Conservation (phyloP, 2,888 invertebrate genomes). For the Yponomeuta malinellus region DNA sequence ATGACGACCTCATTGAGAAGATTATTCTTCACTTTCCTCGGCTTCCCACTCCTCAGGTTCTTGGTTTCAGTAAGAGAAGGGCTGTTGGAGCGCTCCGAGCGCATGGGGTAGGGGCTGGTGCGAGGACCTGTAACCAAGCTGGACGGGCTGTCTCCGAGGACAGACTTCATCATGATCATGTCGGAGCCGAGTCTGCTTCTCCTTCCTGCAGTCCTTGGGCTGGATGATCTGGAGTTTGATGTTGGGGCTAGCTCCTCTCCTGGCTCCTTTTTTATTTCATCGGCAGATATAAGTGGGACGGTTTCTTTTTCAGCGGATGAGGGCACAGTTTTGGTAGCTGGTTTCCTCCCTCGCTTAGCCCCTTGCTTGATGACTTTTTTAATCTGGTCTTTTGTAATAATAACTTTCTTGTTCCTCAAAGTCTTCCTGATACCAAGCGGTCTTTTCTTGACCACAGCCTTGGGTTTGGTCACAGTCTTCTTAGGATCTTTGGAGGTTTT, state of each 20-base stretch:
- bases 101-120: slow-evolving; percentile 77
- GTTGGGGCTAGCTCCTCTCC: slow-evolving; percentile 50
- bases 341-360: slow-evolving; percentile 51
- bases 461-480: slow-evolving; percentile 55
- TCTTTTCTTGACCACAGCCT: slow-evolving; percentile 58
- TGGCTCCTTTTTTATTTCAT: slow-evolving; percentile 68
- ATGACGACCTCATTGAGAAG: slow-evolving; percentile 75
- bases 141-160: slow-evolving; percentile 56
- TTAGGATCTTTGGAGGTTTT: slow-evolving; percentile 64
- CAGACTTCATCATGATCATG: slow-evolving; percentile 65
- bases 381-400: slow-evolving; percentile 47
- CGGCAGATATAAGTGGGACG: slow-evolving; percentile 54
- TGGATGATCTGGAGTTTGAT: slow-evolving; percentile 64
- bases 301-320: slow-evolving; percentile 54
- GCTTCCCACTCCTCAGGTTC: slow-evolving; percentile 80
- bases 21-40: slow-evolving; percentile 76
- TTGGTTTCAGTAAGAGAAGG: slow-evolving; percentile 69
- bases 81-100: slow-evolving; percentile 75
- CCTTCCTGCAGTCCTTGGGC: slow-evolving; percentile 62
- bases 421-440: slow-evolving; percentile 66
- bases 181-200: slow-evolving; percentile 64
- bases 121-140: slow-evolving; percentile 57
- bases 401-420: slow-evolving; percentile 59
- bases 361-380: slow-evolving; percentile 54
- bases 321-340: slow-evolving; percentile 47